Evolutionary conservation across 1,140 invertebrate genomes (phyloP), one percentile per base, ranked within the genome.

Genomic region (Drosophila obscura): DNA sequence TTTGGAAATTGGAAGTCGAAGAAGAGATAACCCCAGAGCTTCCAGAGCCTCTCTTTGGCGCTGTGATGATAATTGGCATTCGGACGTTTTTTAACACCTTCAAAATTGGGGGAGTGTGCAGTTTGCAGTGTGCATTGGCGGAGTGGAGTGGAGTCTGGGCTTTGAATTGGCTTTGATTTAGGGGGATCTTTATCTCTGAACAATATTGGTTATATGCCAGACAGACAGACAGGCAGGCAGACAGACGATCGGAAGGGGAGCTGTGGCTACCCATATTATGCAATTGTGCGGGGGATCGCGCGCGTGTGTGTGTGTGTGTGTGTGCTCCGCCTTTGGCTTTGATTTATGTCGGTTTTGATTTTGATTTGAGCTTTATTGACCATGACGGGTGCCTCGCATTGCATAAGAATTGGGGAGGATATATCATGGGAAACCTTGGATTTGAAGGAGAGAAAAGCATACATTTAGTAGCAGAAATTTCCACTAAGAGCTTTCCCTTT

Each of bases 181-280:
- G 77, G 78, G 78, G 78, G 78, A 80, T 80, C 73, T 62, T 73
- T 77, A 81, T 80, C 78, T 80, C 78, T 80, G 56, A 71, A 61
- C 60, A 80, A 62, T 80, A 75, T 72, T 78, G 67, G 48, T 53
- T 41, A 55, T 48, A 57, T 68, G 68, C 78, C 41, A 65, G 68
- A 39, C 35, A 39, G 35, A 39, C 35, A 5, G 35, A 3, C 35
- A 11, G 3, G 11, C 9, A 13, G 9, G 11, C 35, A 39, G 3
- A 13, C 35, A 4, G 11, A 5, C 11, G 11, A 0, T 11, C 26
- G 26, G 26, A 1, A 1, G 31, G 31, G 31, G 73, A 78, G 81
- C 31, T 77, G 62, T 9, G 73, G 67, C 72, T 45, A 46, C 28
- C 19, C 57, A 52, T 26, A 73, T 81, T 81, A 81, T 81, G 68